These are phyloP conservation scores for Euura saliciscinereae DNA, from an alignment of 1,140 invertebrate genomes.

Conservation along the genomic window DNA sequence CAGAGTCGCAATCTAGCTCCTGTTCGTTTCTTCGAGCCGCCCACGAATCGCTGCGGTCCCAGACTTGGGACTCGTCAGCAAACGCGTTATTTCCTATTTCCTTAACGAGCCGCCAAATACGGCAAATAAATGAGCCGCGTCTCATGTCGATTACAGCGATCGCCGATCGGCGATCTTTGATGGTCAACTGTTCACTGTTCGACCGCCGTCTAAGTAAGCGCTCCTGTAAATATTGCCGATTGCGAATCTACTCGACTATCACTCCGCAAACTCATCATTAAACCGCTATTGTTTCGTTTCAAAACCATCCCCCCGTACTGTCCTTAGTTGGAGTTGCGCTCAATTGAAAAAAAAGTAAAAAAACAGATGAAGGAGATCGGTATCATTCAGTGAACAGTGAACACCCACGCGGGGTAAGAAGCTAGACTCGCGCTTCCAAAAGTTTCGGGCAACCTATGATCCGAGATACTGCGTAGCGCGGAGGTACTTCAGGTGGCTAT, in stretches of 20 bases:
- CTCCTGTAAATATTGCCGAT: conserved; percentile 5
- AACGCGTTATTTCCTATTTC: conserved; percentile 7
- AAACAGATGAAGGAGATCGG: not conserved
- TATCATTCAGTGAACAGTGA: not conserved
- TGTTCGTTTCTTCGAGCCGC: conserved; percentile 6
- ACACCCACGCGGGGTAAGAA: not conserved
- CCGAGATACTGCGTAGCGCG: not conserved
- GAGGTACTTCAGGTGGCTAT: not conserved
- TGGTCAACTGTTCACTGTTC: conserved; percentile 2
- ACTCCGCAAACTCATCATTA: not conserved
- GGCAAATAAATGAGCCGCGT: conserved; percentile 11
- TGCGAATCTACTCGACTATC: not conserved
- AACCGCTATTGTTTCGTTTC: not conserved
- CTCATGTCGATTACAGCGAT: conserved; percentile 11
- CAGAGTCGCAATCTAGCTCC: not conserved
- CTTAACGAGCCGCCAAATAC: conserved; percentile 16
- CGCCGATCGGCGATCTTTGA: conserved; percentile 4
- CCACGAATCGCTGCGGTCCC: not conserved
- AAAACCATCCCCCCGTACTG: not conserved
- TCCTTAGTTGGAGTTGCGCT: not conserved
- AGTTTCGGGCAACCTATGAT: not conserved
- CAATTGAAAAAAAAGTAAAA: not conserved
- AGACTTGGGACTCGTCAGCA: conserved; percentile 5
- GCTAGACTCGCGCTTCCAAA: too few relatives aligned
- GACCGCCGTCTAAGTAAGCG: not conserved